Evolutionary conservation across 2,888 invertebrate genomes (phyloP), one percentile per base, ranked within the genome.

Genomic region (Clistopyga incitator): DNA sequence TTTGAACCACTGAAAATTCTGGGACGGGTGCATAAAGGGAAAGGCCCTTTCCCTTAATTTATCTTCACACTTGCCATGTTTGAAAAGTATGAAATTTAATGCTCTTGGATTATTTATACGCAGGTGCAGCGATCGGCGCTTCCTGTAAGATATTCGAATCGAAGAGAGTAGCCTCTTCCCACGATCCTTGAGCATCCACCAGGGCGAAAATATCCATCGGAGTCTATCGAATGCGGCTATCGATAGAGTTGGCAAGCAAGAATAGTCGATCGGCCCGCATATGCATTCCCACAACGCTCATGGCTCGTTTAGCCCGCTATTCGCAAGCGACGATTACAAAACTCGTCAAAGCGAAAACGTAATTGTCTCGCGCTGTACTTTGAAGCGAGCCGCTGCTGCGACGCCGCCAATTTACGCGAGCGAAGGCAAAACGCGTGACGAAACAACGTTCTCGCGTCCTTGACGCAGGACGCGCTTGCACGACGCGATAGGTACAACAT

Each of bases 351-450:
- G 81, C 65, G 78, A 81, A 81, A 84, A 76, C 64, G 70, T 71
- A 84, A 84, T 78, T 81, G 78, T 75, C 71, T 75, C 70, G 65
- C 29, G 8, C 42, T 78, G 64, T 20, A 78, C 81, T 84, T 81
- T 81, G 81, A 78, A 78, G 54, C 77, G 56, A 67, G 50, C 56
- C 75, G 52, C 72, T 70, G 52, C 54, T 34, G 47, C 65, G 64
- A 38, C 67, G 68, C 42, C 61, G 80, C 72, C 77, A 83, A 83
- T 83, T 83, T 77, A 72, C 80, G 25, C 72, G 80, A 34, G 34
- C 72, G 76, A 80, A 77, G 76, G 76, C 83, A 80, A 80, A 83
- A 84, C 77, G 61, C 74, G 77, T 80, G 77, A 78, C 80, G 83
- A 84, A 84, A 84, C 72, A 52, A 64, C 64, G 67, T 59, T 50